These are phyloP conservation scores for Coptotermes formosanus DNA, from an alignment of 1,140 invertebrate species.

Conservation along the genomic window DNA sequence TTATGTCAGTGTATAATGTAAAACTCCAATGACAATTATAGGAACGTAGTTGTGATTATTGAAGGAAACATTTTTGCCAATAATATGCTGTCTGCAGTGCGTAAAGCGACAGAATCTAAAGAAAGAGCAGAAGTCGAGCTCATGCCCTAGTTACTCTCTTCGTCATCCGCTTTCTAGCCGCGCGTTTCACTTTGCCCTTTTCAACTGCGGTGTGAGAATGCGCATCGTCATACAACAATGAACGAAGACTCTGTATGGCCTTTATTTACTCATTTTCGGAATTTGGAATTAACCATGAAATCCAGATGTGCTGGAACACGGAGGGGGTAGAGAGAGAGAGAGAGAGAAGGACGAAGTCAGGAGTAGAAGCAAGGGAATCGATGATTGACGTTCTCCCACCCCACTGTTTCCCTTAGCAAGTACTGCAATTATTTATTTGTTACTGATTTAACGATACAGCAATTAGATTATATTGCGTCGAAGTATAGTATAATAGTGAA, in stretches of 20 bases:
- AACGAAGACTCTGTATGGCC: background rate
- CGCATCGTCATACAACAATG: background rate
- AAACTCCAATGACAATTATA: background rate
- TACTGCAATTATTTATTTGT: too few relatives aligned
- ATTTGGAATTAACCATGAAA: background rate
- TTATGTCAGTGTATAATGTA: background rate
- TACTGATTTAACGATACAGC: too few relatives aligned
- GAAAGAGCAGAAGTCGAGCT: background rate
- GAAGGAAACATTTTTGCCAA: background rate
- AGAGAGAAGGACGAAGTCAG: constrained; percentile 3
- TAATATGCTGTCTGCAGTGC: background rate
- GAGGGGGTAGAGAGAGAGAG: background rate
- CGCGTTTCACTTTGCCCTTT: constrained; percentile 26
- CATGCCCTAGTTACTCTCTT: constrained; percentile 32
- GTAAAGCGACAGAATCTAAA: background rate
- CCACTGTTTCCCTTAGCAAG: background rate
- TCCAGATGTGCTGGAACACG: background rate
- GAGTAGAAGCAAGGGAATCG: constrained; percentile 26
- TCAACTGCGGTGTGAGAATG: background rate
- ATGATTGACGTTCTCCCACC: constrained; percentile 26
- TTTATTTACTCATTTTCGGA: background rate
- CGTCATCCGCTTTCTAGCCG: constrained; percentile 29
- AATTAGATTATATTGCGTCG: too few relatives aligned
- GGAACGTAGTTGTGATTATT: background rate
- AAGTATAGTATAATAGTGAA: too few relatives aligned